Evolutionary conservation across 2,888 invertebrate species (phyloP).

Genomic region (Oxycera nigricornis): DNA sequence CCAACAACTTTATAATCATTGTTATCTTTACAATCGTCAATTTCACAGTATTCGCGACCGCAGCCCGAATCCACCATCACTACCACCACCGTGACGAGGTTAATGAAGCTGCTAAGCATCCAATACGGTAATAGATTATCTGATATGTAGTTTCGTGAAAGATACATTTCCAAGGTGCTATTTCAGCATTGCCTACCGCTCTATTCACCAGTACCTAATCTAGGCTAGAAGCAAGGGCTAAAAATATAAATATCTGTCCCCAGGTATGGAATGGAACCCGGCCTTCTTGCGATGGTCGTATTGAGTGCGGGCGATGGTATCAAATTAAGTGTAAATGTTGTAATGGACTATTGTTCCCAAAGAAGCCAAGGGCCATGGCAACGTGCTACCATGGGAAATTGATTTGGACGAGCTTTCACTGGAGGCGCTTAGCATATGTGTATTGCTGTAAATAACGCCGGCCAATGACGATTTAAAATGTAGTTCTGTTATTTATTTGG

Average conservation of each 20-base stretch:
- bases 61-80: neutral
- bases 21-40: slow-evolving; percentile 27
- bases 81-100: slow-evolving; percentile 20
- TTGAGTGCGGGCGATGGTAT: neutral
- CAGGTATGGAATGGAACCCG: neutral
- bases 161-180: neutral
- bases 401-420: slow-evolving; percentile 21
- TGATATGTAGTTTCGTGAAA: neutral
- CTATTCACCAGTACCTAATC: slow-evolving; percentile 29
- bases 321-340: neutral
- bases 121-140: slow-evolving; percentile 2
- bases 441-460: too few species aligned
- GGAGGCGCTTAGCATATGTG: too few species aligned
- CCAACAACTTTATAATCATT: slow-evolving; percentile 14
- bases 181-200: slow-evolving; percentile 11
- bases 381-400: slow-evolving; percentile 6
- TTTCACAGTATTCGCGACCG: slow-evolving; percentile 18
- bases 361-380: neutral
- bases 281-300: too few species aligned
- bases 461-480: too few species aligned
- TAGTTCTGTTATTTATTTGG: too few species aligned
- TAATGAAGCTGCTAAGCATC: slow-evolving; percentile 19
- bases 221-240: slow-evolving; percentile 13
- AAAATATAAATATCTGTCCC: slow-evolving; percentile 10
- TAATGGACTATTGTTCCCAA: neutral